Evolutionary conservation across 2,888 invertebrate genomes (phyloP).

Genomic region (Meliscaeva auricollis): DNA sequence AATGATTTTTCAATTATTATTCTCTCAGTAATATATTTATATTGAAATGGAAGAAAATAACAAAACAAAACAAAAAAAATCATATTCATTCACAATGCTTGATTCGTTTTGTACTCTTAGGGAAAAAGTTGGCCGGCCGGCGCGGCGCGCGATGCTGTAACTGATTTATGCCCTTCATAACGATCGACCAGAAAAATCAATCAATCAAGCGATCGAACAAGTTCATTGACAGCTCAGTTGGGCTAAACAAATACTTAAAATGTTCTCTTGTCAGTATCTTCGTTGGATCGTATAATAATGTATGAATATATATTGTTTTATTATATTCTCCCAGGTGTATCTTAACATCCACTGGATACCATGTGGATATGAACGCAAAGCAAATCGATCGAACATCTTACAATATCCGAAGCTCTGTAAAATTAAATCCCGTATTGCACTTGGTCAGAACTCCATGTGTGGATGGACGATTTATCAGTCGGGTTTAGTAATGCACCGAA

Average conservation of each 20-base stretch:
- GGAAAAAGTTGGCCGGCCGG: neutral
- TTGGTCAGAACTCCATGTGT: conserved; percentile 34
- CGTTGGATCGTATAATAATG: conserved; percentile 55
- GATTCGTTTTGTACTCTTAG: conserved; percentile 49
- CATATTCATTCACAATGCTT: conserved; percentile 42
- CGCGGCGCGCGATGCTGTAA: conserved; percentile 5
- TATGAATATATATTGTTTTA: conserved; percentile 2
- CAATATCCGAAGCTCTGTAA: conserved; percentile 44
- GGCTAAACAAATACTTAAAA: conserved; percentile 72
- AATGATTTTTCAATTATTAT: conserved; percentile 64
- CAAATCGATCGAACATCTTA: conserved; percentile 61
- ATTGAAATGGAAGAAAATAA: conserved; percentile 11
- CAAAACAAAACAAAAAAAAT: conserved; percentile 23
- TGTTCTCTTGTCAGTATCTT: conserved; percentile 70
- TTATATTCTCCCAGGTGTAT: conserved; percentile 31
- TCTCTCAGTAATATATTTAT: neutral
- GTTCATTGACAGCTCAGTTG: conserved; percentile 73
- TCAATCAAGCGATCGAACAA: conserved; percentile 72
- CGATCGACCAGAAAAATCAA: conserved; percentile 65
- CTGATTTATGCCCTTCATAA: conserved; percentile 73
- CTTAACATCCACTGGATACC: conserved; percentile 11
- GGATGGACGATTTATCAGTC: conserved; percentile 42
- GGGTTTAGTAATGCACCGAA: conserved; percentile 14
- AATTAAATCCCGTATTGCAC: conserved; percentile 51
- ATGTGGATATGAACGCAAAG: conserved; percentile 56